Evolutionary conservation across 2,888 invertebrate genomes (phyloP).

Genomic region (Microchrysa polita): DNA sequence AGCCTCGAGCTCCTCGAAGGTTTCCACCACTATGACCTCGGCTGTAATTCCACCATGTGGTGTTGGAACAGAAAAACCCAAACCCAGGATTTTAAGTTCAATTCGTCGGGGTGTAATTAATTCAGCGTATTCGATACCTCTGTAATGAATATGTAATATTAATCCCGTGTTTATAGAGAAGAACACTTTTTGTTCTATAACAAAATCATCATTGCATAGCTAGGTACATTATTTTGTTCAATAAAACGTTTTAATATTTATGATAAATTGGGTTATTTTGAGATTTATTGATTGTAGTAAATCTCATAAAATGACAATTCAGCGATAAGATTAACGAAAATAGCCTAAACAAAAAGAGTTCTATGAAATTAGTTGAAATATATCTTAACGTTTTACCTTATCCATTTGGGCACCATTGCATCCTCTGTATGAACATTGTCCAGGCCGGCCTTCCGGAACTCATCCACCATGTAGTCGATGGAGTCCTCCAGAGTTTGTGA

Average conservation of each 20-base stretch:
- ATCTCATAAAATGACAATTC: no score
- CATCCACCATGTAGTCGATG: constrained; percentile 72
- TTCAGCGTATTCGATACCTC: constrained; percentile 75
- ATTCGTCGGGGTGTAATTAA: constrained; percentile 73
- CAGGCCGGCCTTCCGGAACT: constrained; percentile 64
- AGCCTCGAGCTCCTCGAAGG: constrained; percentile 72
- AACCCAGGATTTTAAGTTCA: constrained; percentile 72
- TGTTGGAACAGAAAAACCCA: constrained; percentile 79
- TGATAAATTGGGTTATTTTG: no score
- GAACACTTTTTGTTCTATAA: no score
- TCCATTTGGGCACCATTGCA: constrained; percentile 70
- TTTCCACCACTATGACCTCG: constrained; percentile 75
- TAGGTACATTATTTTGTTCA: no score
- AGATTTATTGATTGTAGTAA: no score
- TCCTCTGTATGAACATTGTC: constrained; percentile 79
- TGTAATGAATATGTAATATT: constrained; percentile 16
- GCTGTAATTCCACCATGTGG: constrained; percentile 76
- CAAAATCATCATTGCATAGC: no score
- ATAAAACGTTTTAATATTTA: no score
- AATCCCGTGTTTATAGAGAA: no score
- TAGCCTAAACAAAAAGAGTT: no score
- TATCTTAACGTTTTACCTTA: constrained; percentile 60
- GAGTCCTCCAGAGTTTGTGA: constrained; percentile 71
- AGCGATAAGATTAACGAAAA: no score
- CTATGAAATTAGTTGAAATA: no score